Base-by-base conservation (phyloP, 2,888 invertebrate genomes). In the Drosophila fulvimacula region DNA sequence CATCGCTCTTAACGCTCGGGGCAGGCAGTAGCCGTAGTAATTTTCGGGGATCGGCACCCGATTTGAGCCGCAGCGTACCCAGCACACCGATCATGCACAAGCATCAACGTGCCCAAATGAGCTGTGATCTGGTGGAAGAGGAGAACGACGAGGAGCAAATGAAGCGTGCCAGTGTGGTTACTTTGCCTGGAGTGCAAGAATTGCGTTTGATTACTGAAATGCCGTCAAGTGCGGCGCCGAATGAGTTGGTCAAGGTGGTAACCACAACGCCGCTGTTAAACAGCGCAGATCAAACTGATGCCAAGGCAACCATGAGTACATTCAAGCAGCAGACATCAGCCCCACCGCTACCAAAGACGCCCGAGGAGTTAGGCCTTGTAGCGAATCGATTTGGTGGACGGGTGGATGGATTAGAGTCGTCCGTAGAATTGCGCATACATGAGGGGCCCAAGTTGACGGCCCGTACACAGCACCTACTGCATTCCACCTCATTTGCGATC, bases 1-100 rank as follows among this genome's bases (percentile, higher is more conserved):
- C 94, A 0, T 88, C 84, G 0, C 93, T 94, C 34, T 89, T 95
- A 0, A 93, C 94, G 67, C 73, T 93, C 39, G 78, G 77, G 41
- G 48, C 74, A 17, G 56, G 80, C 93, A 0, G 89, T 62, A 53
- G 63, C 7, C 59, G 69, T 17, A 32, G 27, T 15, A 90, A 90
- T 73, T 91, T 92, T 68, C 90, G 90, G 27, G 91, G 92, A 58
- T 93, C 93, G 3, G 91, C 90, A 17, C 92, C 93, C 34, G 92
- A 93, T 79, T 79, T 93, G 27, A 93, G 91, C 61, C 91, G 89
- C 62, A 93, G 92, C 69, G 90, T 92, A 42, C 92, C 92, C 11
- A 92, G 83, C 53, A 93, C 92, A 13, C 92, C 92, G 1, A 79
- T 91, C 7, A 69, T 91, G 49, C 90, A 86, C 44, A 82, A 88